Base-by-base conservation (phyloP, 2,888 invertebrate genomes). In the Ellobium chinense region DNA sequence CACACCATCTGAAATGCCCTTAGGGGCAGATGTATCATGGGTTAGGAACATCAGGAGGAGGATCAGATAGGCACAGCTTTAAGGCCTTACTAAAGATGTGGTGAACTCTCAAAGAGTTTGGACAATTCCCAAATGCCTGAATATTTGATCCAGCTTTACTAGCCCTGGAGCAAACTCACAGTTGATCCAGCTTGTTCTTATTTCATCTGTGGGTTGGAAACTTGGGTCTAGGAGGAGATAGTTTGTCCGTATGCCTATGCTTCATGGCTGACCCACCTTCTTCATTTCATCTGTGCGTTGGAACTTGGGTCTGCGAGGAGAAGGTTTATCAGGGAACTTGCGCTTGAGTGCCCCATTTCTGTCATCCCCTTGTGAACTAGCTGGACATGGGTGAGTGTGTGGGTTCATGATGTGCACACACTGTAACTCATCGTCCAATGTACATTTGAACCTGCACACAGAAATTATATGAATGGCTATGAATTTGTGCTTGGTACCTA, bases 391-490 rank as follows among this genome's bases (percentile, higher is more conserved):
- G 7, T 54, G 63, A 24, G 46, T 78, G 63, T 78, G 78, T 24
- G 37, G 4, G 29, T 78, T 78, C 46, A 78, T 9, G 14, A 78
- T 62, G 56, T 78, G 78, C 24, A 78, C 70, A 68, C 72, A 63
- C 63, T 78, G 70, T 1, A 63, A 63, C 39, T 78, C 78, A 2
- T 70, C 72, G 63, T 78, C 78, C 18, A 69, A 36, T 2, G 37
- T 46, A 69, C 78, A 70, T 27, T 78, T 78, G 63, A 78, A 78
- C 37, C 78, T 78, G 78, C n/a, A 46, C n/a, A 58, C n/a, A 73
- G 14, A 66, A 29, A 75, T 14, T 34, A n/a, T 2, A 21, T n/a
- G 29, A 21, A 72, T 3, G 29, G 27, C n/a, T 7, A 18, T n/a
- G n/a, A n/a, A n/a, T n/a, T n/a, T n/a, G n/a, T n/a, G n/a, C n/a